These are phyloP conservation scores for Myotis davidii DNA, from an alignment of 2,113 vertebrate genomes.

Conservation along the genomic window DNA sequence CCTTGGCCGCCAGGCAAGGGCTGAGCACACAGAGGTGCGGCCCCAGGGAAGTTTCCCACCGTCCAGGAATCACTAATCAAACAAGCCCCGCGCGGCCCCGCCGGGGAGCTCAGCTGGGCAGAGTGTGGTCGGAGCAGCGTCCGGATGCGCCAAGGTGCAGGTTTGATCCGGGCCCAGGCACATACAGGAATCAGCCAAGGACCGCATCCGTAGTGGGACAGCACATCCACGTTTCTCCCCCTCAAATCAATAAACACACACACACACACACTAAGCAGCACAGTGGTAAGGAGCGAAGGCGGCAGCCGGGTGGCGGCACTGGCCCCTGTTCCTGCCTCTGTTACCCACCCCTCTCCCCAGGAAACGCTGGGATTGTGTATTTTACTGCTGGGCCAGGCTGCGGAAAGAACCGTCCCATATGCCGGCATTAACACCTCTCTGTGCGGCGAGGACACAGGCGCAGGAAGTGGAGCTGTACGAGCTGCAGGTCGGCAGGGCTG, in stretches of 20 bases:
- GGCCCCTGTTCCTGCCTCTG: background rate
- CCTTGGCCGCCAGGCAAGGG: background rate
- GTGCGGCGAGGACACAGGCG: background rate
- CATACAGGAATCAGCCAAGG: too few species aligned
- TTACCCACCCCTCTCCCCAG: background rate
- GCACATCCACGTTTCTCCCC: too few species aligned
- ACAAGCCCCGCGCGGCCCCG: background rate
- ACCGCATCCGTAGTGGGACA: too few species aligned
- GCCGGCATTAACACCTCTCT: background rate
- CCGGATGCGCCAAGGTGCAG: background rate
- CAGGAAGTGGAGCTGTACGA: background rate
- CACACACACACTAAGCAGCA: too few species aligned
- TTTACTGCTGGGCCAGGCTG: background rate
- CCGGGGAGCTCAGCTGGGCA: too few species aligned
- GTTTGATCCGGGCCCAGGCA: too few species aligned
- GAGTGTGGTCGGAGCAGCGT: too few species aligned
- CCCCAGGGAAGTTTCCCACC: fast-evolving
- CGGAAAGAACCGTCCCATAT: fast-evolving
- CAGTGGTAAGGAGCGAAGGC: fast-evolving
- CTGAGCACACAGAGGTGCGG: background rate
- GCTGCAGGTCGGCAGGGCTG: background rate
- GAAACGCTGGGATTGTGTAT: background rate
- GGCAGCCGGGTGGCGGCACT: too few species aligned
- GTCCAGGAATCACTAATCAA: background rate
- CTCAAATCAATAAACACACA: background rate